Conservation (phyloP, 2,888 invertebrate genomes). For the Beris morrisii region DNA sequence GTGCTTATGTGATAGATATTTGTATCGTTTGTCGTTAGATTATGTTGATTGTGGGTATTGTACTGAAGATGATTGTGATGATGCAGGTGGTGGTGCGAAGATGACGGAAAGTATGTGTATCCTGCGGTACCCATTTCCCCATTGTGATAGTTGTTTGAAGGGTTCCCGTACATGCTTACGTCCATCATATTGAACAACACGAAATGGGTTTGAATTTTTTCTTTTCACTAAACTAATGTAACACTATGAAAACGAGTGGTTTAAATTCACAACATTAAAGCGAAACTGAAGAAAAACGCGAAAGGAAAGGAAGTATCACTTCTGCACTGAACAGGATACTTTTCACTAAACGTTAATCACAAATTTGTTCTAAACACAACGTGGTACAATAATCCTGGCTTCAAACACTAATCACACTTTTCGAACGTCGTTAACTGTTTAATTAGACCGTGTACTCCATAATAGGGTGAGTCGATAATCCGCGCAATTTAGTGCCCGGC, state of each 20-base stretch:
- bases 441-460: too few relatives aligned
- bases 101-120: constrained; percentile 43
- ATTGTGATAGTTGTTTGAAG: constrained; percentile 51
- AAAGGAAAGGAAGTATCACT: too few relatives aligned
- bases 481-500: too few relatives aligned
- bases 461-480: too few relatives aligned
- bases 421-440: too few relatives aligned
- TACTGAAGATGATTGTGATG: constrained; percentile 35
- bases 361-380: too few relatives aligned
- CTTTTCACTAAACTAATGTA: background rate
- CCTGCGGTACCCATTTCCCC: constrained; percentile 41
- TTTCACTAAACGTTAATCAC: too few relatives aligned
- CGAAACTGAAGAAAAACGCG: too few relatives aligned
- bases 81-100: constrained; percentile 42
- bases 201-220: background rate
- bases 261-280: background rate
- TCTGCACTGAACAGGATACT: too few relatives aligned
- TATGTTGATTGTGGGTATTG: constrained; percentile 25
- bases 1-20: constrained; percentile 37
- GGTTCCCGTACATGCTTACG: constrained; percentile 58
- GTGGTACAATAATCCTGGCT: too few relatives aligned
- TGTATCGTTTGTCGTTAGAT: constrained; percentile 15
- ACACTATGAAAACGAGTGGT: background rate
- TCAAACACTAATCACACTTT: too few relatives aligned
- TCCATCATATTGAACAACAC: constrained; percentile 55